phyloP scores from a whole-genome alignment of 2,797 vertebrate genomes.

The Hypotaenidia okinawae region DNA sequence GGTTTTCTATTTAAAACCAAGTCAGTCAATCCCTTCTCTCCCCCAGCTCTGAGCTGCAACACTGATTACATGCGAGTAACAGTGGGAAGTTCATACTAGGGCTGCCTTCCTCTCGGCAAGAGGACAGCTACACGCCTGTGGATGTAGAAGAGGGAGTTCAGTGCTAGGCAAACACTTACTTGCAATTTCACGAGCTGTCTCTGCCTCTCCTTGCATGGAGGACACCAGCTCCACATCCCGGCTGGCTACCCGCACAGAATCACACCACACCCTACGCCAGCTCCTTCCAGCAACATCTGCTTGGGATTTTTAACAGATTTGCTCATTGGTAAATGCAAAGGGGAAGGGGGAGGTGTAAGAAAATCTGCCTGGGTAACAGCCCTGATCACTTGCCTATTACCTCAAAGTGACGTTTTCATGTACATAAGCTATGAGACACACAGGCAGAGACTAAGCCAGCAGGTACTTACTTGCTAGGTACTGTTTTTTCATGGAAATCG shows the following conservation, averaged over 20 bases:
- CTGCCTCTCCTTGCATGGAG: accelerated
- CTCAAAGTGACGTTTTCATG: background rate
- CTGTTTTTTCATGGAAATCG: background rate
- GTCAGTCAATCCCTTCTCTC: background rate
- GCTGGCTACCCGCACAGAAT: background rate
- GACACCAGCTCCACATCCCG: background rate
- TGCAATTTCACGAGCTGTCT: background rate
- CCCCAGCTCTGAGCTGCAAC: background rate
- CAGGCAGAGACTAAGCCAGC: background rate
- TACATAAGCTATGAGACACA: background rate
- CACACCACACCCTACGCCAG: background rate
- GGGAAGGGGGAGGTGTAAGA: background rate
- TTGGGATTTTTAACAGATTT: conserved; percentile 48
- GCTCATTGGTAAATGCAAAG: background rate
- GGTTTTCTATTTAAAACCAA: background rate
- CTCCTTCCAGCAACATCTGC: conserved; percentile 52
- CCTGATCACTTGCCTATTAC: background rate
- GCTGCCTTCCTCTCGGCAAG: background rate
- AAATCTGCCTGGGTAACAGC: background rate
- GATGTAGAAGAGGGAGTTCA: accelerated
- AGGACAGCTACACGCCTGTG: accelerated
- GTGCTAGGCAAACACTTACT: background rate
- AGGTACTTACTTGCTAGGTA: background rate
- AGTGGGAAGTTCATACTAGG: accelerated
- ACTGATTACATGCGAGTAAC: accelerated